Percentiles rank a stretch among this genome's conserved stretches.
These are phyloP conservation scores for Nemoura dubitans DNA, from an alignment of 2,888 invertebrate species.

Conservation along the genomic window DNA sequence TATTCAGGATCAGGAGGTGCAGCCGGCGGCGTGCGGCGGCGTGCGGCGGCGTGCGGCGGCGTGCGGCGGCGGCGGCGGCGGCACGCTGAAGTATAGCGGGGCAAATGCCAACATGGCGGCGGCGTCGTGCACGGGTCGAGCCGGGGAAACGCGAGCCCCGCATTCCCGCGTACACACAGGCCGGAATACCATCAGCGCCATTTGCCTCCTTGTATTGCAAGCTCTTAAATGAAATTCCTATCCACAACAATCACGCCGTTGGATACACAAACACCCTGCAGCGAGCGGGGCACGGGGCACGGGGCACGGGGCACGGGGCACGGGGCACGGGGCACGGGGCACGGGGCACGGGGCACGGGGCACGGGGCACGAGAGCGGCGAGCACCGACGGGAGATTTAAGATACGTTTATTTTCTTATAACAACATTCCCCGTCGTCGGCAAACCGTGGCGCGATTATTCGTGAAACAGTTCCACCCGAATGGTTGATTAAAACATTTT, in stretches of 20 bases:
- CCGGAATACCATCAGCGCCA: not conserved
- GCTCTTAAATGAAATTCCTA: constrained; percentile 5
- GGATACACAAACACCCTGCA: not conserved
- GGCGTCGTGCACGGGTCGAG: not conserved
- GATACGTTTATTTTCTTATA: not conserved
- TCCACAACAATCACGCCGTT: not conserved
- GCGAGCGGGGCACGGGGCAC: not conserved
- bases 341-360: not conserved
- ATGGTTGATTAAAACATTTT: constrained; percentile 4
- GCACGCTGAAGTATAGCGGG: not conserved
- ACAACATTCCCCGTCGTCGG: not conserved
- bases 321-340: not conserved
- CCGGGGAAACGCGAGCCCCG: not conserved
- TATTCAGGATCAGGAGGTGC: not conserved
- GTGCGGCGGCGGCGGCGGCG: too few species aligned
- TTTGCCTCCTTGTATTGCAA: constrained; percentile 3
- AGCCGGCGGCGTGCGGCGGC: too few species aligned
- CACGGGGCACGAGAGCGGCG: not conserved
- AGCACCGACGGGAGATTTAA: not conserved
- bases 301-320: not conserved
- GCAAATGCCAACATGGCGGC: not conserved
- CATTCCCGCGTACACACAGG: not conserved
- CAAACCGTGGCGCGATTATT: not conserved
- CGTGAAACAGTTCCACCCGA: not conserved
- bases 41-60: too few species aligned